These are phyloP conservation scores for Procambarus clarkii DNA, from an alignment of 1,140 invertebrate genomes.

Conservation along the genomic window DNA sequence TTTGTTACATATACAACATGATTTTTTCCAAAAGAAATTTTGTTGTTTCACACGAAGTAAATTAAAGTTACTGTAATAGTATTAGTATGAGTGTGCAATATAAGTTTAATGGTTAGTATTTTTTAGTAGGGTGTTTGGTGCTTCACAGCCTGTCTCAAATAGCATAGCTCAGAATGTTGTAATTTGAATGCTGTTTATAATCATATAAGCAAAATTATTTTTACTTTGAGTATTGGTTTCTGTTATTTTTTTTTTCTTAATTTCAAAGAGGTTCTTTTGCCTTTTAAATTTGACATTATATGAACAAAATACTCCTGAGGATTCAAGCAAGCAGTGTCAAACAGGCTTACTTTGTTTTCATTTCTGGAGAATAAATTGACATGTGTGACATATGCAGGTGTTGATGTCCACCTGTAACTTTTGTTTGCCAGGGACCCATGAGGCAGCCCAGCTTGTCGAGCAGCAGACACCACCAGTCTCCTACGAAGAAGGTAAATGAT, in stretches of 20 bases:
- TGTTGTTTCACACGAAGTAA: background rate
- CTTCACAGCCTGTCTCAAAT: background rate
- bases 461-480: conserved; percentile 39
- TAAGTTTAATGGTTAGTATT: background rate
- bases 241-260: background rate
- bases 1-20: background rate
- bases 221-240: background rate
- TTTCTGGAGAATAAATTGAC: background rate
- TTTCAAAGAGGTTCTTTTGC: background rate
- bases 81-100: background rate
- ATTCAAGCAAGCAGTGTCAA: background rate
- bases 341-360: background rate
- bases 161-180: background rate
- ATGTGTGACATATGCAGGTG: background rate
- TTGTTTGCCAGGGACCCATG: conserved; percentile 62
- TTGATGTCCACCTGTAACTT: background rate
- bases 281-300: background rate
- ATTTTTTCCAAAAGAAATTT: background rate
- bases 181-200: background rate
- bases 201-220: background rate
- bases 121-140: background rate
- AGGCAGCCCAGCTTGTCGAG: conserved; percentile 46
- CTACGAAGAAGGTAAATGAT: conserved; percentile 61
- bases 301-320: background rate
- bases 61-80: background rate